Evolutionary conservation across 2,113 vertebrate species (phyloP), one percentile per base, ranked within the genome.

Genomic region (Galbula dea): DNA sequence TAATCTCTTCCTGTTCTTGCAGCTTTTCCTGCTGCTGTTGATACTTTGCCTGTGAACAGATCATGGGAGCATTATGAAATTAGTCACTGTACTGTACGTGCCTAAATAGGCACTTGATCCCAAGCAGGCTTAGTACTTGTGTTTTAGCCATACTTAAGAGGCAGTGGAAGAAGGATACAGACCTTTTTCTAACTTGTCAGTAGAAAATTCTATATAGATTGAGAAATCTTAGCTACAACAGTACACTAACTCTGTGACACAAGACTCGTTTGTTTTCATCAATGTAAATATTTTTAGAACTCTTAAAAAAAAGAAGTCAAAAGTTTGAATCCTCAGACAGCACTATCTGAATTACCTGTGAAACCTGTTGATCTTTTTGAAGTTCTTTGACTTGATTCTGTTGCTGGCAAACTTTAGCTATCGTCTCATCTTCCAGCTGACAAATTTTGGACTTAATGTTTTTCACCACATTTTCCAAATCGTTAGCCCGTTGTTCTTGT

Each of bases 361-460:
- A 97, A 10, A 94, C 93, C 57, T 92, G 91, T 34, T 98, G 97
- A 32, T 98, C 98, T 89, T 97, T 97, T 61, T 98, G 97, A 88
- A 99, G 98, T 37, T 98, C 97, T 84, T 96, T 97, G 30, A 98
- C 94, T 91, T 94, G 93, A 55, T 93, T 97, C 83, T 98, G 98
- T 65, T 98, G 98, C 71, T 98, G 98, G 52, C 95, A 98, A 24
- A 97, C 97, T 79, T 97, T 98, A 83, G 93, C 91, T 65, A 99
- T 97, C 8, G 96, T 98, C 62, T 98, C 97, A 83, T 98, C 98
- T 96, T 99, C 98, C 93, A 99, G 95, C 79, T 98, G 98, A 93
- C 98, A 97, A 91, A 99, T 97, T 97, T 98, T 98, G 93, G 92
- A 91, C 95, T 98, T 99, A 49, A 99, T 98, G 29, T 66, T 91